phyloP scores from a whole-genome alignment of 1,140 invertebrate species.

The Batillaria attramentaria region DNA sequence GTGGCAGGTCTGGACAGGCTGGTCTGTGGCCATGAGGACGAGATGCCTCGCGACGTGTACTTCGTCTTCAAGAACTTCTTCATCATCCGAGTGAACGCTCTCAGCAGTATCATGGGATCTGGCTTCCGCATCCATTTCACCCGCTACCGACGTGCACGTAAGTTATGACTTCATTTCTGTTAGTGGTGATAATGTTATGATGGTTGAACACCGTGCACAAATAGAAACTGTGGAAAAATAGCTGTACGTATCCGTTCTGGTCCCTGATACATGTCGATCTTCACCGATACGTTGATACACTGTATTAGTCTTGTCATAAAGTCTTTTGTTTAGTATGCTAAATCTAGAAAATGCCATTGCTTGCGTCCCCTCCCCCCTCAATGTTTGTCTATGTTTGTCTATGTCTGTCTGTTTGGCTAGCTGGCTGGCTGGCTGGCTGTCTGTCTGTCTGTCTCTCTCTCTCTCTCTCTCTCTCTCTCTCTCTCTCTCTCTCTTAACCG shows the following conservation, averaged over 20 bases:
- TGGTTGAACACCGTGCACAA: too few species aligned
- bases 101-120: neutral
- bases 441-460: neutral
- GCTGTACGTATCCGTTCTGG: too few species aligned
- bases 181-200: neutral
- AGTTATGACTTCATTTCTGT: neutral
- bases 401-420: neutral
- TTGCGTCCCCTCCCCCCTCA: neutral
- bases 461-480: constrained; percentile 13
- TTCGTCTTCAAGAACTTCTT: constrained; percentile 13
- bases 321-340: too few species aligned
- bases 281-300: neutral
- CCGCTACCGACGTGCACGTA: constrained; percentile 3
- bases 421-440: neutral
- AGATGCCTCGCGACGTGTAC: constrained; percentile 24
- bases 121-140: constrained; percentile 33
- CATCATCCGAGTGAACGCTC: constrained; percentile 17
- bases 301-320: neutral
- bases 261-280: neutral
- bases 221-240: too few species aligned
- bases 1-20: neutral
- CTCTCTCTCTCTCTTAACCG: neutral
- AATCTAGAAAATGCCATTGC: too few species aligned
- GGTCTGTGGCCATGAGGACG: constrained; percentile 19
- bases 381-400: neutral